phyloP scores from a whole-genome alignment of 1,140 invertebrate genomes.

The Drosophila baimaii region DNA sequence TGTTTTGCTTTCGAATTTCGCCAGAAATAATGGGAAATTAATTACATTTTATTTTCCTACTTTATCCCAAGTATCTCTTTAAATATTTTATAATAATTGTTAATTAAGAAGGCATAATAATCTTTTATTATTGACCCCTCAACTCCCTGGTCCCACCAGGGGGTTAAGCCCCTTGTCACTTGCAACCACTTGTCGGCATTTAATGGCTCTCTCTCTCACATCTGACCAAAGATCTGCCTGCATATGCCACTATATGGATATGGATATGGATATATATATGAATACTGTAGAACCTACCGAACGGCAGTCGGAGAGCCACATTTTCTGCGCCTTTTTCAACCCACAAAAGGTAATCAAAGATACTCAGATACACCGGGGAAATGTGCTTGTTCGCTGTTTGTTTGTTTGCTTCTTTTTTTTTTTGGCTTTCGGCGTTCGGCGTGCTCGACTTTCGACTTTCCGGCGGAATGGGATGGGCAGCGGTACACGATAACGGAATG shows the following conservation, averaged over 20 bases:
- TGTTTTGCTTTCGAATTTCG: neutral
- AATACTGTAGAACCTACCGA: conserved; percentile 57
- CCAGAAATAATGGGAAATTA: neutral
- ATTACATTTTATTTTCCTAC: neutral
- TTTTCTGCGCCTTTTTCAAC: conserved; percentile 36
- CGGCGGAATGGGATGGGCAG: conserved; percentile 23
- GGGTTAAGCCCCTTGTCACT: conserved; percentile 13
- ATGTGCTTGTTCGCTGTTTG: conserved; percentile 1
- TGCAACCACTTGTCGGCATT: conserved; percentile 29
- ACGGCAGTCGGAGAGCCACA: conserved; percentile 73
- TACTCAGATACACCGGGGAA: neutral
- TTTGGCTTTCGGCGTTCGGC: conserved; percentile 5
- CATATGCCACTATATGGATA: neutral
- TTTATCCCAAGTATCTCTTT: too few species aligned
- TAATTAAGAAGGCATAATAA: too few species aligned
- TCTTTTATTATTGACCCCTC: neutral
- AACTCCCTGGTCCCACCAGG: too few species aligned
- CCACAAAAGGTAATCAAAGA: neutral
- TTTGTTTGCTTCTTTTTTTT: neutral
- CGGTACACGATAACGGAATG: conserved; percentile 39
- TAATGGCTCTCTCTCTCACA: neutral
- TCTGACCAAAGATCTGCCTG: neutral
- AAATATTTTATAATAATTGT: neutral
- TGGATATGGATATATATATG: neutral
- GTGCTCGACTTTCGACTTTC: too few species aligned